These are phyloP conservation scores for Epizoanthus ramosus DNA, from an alignment of 92 coral and sea anemone species.

Conservation along the genomic window DNA sequence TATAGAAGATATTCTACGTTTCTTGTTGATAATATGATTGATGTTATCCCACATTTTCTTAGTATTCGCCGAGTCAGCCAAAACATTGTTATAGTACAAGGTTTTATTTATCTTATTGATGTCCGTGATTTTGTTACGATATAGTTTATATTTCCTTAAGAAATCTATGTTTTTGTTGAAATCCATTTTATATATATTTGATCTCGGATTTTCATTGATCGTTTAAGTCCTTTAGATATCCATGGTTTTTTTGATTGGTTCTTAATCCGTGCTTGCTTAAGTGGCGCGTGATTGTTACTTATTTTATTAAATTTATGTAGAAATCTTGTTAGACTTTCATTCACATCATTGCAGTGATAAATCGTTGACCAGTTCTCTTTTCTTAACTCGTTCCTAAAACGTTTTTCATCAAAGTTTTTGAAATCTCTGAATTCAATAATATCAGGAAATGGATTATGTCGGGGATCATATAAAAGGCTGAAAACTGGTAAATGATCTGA, in stretches of 20 bases:
- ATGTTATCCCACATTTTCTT: conserved; percentile 39
- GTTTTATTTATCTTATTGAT: no score
- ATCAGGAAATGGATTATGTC: conserved; percentile 41
- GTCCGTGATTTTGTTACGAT: conserved; percentile 26
- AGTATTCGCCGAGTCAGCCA: conserved; percentile 12
- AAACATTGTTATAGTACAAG: no score
- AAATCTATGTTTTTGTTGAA: background rate
- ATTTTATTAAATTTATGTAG: conserved; percentile 33
- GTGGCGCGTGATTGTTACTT: conserved; percentile 39
- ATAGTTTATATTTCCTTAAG: conserved; percentile 29
- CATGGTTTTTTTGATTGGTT: conserved; percentile 22
- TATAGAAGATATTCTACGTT: background rate
- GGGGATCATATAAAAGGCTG: conserved; percentile 29
- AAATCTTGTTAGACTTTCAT: conserved; percentile 34
- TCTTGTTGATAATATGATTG: conserved; percentile 13
- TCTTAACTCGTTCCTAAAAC: conserved; percentile 33
- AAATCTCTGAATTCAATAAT: conserved; percentile 44
- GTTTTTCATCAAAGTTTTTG: background rate
- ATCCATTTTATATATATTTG: conserved; percentile 18
- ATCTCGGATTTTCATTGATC: conserved; percentile 31
- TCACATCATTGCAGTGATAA: conserved; percentile 43
- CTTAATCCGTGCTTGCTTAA: conserved; percentile 31
- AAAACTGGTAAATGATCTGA: conserved; percentile 52
- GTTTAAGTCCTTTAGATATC: conserved; percentile 30
- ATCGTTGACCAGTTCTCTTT: conserved; percentile 45